These are phyloP conservation scores for Sebastolobus altivelis DNA, from an alignment of 2,797 vertebrate species.

Conservation along the genomic window DNA sequence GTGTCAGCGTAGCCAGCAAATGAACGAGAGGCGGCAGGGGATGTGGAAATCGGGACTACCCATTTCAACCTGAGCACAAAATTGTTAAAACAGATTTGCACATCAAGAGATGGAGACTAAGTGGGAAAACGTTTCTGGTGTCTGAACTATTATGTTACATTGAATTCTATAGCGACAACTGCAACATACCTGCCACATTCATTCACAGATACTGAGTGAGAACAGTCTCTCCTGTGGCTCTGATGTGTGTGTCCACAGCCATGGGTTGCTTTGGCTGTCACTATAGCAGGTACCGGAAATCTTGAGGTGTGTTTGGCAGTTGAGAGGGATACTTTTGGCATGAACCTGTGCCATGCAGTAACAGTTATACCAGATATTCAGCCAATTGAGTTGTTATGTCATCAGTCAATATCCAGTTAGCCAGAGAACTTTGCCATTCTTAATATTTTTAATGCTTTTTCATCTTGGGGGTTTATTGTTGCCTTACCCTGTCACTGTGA, in stretches of 20 bases:
- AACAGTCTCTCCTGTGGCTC: background rate
- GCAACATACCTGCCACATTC: background rate
- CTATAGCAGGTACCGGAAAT: background rate
- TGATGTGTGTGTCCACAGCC: background rate
- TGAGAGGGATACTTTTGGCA: background rate
- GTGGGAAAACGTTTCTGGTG: background rate
- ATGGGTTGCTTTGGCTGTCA: background rate
- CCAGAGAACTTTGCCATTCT: background rate
- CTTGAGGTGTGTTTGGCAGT: background rate
- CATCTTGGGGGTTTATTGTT: background rate
- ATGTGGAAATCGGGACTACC: background rate
- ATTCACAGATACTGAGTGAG: background rate
- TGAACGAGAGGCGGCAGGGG: background rate
- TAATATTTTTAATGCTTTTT: background rate
- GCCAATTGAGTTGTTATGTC: background rate
- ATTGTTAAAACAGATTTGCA: background rate
- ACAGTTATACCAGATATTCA: background rate
- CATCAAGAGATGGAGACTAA: background rate
- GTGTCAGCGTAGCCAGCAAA: conserved; percentile 5
- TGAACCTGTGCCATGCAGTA: background rate
- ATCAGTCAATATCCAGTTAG: background rate
- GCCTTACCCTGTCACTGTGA: no score
- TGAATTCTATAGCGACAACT: background rate
- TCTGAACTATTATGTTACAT: background rate
- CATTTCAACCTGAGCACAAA: background rate